Evolutionary conservation across 2,888 invertebrate genomes (phyloP), one percentile per base, ranked within the genome.

Genomic region (Acleris cristana): DNA sequence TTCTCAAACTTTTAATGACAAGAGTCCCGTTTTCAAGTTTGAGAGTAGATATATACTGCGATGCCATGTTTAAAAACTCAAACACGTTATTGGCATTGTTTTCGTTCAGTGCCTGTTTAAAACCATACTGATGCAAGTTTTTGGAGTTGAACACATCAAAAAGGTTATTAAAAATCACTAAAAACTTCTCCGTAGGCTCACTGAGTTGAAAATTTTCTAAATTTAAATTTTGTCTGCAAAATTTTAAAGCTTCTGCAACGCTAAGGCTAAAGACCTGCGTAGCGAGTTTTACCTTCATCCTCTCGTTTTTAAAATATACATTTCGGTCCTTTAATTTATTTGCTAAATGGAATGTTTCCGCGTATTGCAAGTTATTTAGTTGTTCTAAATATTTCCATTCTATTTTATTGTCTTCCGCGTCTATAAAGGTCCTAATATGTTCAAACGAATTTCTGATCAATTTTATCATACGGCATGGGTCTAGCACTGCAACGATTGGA

Each of bases 401-500:
- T 54, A 54, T 54, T 54, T 54, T 45, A 14, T 59, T 56, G 0
- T 61, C 70, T 3, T 67, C 21, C 2, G 14, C 49, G 44, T 70
- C 64, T 6, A 30, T 18, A 23, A 70, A 61, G 16, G 63, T 55
- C 51, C 34, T 14, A 18, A 67, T 66, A 19, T 56, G 2, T 57
- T 69, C 64, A 30, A 73, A 71, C 26, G 58, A n/a, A 26, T 73
- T 73, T 54, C 72, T 49, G 6, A 70, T n/a, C 10, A 71, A 65
- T 64, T 74, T 72, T 2, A 72, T 10, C 71, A 72, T 72, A 58
- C 72, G 71, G 3, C 74, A 34, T 34, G 34, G 34, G 34, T 34
- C 8, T 30, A 30, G 8, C 8, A 30, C 30, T 30, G 30, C 8
- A 3, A 30, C 30, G 8, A 30, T 30, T 8, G 30, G 30, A 30